Evolutionary conservation across 2,888 invertebrate species (phyloP), one percentile per base, ranked within the genome.

Genomic region (Biston stratarius): DNA sequence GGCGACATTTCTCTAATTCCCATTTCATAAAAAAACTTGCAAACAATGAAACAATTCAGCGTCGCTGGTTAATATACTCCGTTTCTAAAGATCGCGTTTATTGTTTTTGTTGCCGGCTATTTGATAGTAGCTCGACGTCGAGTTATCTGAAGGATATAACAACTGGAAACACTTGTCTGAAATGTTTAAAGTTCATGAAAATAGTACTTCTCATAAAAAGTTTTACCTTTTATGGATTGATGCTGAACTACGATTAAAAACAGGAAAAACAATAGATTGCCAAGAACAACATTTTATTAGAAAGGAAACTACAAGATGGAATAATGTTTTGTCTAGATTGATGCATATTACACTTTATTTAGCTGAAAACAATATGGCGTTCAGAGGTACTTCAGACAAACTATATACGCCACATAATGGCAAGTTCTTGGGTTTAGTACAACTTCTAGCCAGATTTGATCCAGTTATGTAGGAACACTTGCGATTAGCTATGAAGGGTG

Each of bases 231-330:
- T 12, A 44, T 45, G 45, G 45, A 45, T 45, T n/a, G 45, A 45
- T n/a, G 14, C 45, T 45, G n/a, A 45, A 45, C n/a, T 45, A 45
- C n/a, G 45, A n/a, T 45, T 10, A 45, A 45, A 45, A 45, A 45
- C n/a, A n/a, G 45, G 45, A 45, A 45, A 45, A n/a, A 45, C 45
- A 45, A 45, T n/a, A 10, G n/a, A n/a, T 45, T 45, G n/a, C 45
- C n/a, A 45, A 45, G 45, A 45, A 12, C 45, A 45, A 44, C 44
- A 44, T 44, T 44, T 44, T 12, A 45, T 45, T 45, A n/a, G n/a
- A 45, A n/a, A 45, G n/a, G 45, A 45, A n/a, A 45, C n/a, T n/a
- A n/a, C 45, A n/a, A 45, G 45, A 45, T 45, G 45, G 45, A n/a
- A 45, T 45, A 45, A n/a, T 45, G 45, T 45, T 45, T n/a, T 45